Percentiles rank a stretch among this genome's conserved stretches.
Conservation (phyloP, 2,888 invertebrate genomes). For the Cerastoderma edule region DNA sequence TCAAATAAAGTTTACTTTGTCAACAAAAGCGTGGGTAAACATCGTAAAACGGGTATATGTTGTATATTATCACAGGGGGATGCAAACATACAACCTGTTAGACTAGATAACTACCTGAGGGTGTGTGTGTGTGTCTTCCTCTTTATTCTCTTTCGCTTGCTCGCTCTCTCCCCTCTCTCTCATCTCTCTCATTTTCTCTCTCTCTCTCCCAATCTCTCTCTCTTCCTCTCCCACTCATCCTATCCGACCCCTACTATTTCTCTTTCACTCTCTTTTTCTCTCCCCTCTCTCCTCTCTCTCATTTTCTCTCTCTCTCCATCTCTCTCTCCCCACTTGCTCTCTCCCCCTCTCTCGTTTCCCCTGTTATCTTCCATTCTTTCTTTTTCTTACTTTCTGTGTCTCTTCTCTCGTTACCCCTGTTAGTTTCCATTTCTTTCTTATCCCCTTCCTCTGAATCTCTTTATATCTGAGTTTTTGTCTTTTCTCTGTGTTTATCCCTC, state of each 20-base stretch:
- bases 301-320: too few relatives aligned
- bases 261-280: too few relatives aligned
- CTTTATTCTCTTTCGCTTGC: not conserved
- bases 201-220: too few relatives aligned
- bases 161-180: too few relatives aligned
- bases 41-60: constrained; percentile 22
- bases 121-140: not conserved
- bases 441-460: not conserved
- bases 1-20: constrained; percentile 18
- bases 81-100: constrained; percentile 20
- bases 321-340: not conserved
- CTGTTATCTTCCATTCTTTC: not conserved
- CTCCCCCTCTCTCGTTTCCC: not conserved
- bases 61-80: constrained; percentile 19
- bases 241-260: too few relatives aligned
- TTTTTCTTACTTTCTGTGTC: not conserved
- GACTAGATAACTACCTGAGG: constrained; percentile 9
- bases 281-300: too few relatives aligned
- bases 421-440: not conserved
- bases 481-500: not conserved
- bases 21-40: constrained; percentile 19
- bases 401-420: not conserved
- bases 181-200: too few relatives aligned
- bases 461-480: not conserved
- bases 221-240: too few relatives aligned